Conservation (phyloP, 2,797 vertebrate genomes). For the Decapterus maruadsi region DNA sequence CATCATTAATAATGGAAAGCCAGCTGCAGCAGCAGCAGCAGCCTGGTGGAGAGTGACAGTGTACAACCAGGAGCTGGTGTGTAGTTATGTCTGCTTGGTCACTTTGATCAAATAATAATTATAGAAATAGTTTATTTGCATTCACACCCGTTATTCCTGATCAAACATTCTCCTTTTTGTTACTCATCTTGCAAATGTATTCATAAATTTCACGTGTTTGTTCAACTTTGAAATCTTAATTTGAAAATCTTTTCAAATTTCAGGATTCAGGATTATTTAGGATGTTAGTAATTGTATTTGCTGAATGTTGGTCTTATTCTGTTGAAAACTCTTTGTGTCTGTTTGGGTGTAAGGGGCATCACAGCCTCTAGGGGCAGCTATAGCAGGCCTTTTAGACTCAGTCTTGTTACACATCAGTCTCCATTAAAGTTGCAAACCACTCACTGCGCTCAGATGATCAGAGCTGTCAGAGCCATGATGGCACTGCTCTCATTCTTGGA, state of each 20-base stretch:
- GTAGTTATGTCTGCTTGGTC: neutral
- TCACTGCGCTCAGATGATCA: conserved; percentile 64
- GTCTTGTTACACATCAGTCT: conserved; percentile 44
- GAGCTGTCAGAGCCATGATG: conserved; percentile 43
- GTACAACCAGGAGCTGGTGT: conserved; percentile 31
- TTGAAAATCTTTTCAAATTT: conserved; percentile 1
- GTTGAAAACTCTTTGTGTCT: conserved; percentile 8
- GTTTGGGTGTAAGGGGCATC: conserved; percentile 13
- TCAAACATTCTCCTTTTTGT: neutral
- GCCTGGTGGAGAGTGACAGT: conserved; percentile 33
- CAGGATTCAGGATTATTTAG: neutral
- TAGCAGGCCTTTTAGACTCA: conserved; percentile 37
- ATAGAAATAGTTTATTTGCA: conserved; percentile 8
- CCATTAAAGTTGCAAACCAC: conserved; percentile 74
- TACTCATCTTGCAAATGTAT: neutral
- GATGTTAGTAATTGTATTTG: too few relatives aligned
- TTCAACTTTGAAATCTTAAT: neutral
- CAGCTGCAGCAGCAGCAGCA: conserved; percentile 33
- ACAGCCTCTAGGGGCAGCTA: conserved; percentile 17
- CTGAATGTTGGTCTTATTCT: neutral
- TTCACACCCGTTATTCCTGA: neutral
- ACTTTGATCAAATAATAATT: conserved; percentile 3
- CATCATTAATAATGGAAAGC: conserved; percentile 77
- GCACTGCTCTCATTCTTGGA: conserved; percentile 39
- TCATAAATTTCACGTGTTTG: neutral